phyloP scores from a whole-genome alignment of 2,113 vertebrate genomes.

The Mormyrus lacerda region DNA sequence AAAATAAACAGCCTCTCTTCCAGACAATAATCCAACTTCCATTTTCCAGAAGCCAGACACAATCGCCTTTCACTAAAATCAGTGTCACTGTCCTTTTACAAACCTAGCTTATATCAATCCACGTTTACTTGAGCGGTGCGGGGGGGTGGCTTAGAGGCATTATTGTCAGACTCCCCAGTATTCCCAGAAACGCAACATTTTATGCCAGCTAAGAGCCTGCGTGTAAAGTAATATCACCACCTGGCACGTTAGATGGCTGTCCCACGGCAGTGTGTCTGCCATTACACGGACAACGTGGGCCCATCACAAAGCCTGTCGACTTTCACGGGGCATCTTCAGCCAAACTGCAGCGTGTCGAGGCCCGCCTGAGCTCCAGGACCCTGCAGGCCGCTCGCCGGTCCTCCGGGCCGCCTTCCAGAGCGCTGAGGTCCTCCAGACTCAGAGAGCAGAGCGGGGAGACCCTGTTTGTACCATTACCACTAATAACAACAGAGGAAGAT shows the following conservation, averaged over 20 bases:
- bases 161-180: background rate
- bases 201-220: background rate
- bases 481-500: background rate
- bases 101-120: conserved; percentile 9
- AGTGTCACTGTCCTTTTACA: conserved; percentile 21
- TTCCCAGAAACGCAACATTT: background rate
- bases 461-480: background rate
- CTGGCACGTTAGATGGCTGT: background rate
- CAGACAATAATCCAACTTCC: conserved; percentile 21
- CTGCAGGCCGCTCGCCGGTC: background rate
- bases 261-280: background rate
- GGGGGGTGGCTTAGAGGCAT: background rate
- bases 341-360: background rate
- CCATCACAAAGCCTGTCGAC: background rate
- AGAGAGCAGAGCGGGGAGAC: background rate
- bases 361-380: background rate
- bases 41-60: conserved; percentile 8
- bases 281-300: background rate
- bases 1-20: conserved; percentile 24
- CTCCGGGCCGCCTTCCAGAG: background rate
- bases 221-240: background rate
- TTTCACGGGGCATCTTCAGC: background rate
- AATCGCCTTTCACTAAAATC: conserved; percentile 19
- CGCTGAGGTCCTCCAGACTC: background rate
- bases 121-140: background rate